phyloP scores from a whole-genome alignment of 2,113 vertebrate species.

The Podarcis raffonei region DNA sequence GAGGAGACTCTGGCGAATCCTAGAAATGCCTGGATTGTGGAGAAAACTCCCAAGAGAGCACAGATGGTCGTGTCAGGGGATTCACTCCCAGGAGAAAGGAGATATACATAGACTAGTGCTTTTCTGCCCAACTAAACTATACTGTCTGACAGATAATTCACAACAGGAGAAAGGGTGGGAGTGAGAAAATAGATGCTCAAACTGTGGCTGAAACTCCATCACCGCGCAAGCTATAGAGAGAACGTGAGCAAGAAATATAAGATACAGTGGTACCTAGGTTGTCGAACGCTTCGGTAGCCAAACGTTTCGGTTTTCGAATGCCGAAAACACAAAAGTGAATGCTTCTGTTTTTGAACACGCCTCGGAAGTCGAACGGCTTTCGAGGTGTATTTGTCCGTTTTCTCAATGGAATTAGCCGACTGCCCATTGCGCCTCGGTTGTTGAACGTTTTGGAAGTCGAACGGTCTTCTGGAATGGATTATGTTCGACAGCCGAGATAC shows the following conservation, averaged over 20 bases:
- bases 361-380: too few species aligned
- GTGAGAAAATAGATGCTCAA: background rate
- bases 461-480: too few species aligned
- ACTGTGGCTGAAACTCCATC: background rate
- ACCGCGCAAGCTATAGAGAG: background rate
- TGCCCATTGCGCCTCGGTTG: too few species aligned
- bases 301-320: too few species aligned
- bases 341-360: too few species aligned
- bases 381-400: rapidly evolving
- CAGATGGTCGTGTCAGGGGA: background rate
- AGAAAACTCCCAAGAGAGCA: background rate
- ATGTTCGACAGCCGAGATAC: too few species aligned
- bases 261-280: too few species aligned
- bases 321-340: too few species aligned
- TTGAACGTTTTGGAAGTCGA: too few species aligned
- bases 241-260: background rate
- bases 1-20: background rate
- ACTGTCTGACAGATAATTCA: background rate
- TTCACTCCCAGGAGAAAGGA: background rate
- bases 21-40: background rate
- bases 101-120: background rate
- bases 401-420: too few species aligned
- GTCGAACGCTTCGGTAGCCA: too few species aligned
- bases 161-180: background rate
- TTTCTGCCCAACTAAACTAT: background rate